Conservation (phyloP, 1,140 invertebrate species). For the Brachionus rotundiformis region DNA sequence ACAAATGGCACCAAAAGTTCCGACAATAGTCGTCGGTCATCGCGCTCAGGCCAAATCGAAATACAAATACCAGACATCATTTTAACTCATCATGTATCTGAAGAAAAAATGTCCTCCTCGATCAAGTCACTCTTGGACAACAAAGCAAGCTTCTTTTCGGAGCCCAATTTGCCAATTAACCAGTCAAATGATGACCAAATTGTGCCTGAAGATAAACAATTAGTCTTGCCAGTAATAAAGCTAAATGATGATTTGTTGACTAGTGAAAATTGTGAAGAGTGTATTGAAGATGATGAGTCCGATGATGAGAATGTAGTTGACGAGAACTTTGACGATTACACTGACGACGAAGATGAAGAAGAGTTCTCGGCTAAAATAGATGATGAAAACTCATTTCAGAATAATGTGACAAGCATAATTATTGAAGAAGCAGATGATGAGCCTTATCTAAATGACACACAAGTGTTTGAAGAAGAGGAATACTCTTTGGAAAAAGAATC, state of each 20-base stretch:
- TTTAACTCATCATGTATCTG: background rate
- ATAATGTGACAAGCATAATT: background rate
- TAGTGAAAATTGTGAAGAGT: background rate
- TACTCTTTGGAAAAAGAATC: background rate
- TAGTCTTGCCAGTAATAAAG: background rate
- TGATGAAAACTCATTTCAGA: background rate
- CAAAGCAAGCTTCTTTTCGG: background rate
- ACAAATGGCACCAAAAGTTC: background rate
- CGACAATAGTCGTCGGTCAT: background rate
- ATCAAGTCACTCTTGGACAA: background rate
- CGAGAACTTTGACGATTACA: constrained; percentile 1
- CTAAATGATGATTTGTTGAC: constrained; percentile 18
- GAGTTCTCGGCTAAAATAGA: background rate
- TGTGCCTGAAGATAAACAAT: background rate
- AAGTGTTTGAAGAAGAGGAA: constrained; percentile 30
- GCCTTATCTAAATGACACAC: background rate
- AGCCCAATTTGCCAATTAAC: background rate
- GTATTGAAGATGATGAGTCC: background rate
- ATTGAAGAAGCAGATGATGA: constrained; percentile 36
- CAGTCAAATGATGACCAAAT: background rate
- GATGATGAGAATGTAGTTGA: background rate
- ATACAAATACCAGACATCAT: constrained; percentile 7
- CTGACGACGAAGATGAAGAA: background rate
- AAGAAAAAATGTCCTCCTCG: background rate
- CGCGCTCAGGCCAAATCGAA: background rate